Evolutionary conservation across 2,797 vertebrate species (phyloP), one percentile per base, ranked within the genome.

Genomic region (Garrulus glandarius): DNA sequence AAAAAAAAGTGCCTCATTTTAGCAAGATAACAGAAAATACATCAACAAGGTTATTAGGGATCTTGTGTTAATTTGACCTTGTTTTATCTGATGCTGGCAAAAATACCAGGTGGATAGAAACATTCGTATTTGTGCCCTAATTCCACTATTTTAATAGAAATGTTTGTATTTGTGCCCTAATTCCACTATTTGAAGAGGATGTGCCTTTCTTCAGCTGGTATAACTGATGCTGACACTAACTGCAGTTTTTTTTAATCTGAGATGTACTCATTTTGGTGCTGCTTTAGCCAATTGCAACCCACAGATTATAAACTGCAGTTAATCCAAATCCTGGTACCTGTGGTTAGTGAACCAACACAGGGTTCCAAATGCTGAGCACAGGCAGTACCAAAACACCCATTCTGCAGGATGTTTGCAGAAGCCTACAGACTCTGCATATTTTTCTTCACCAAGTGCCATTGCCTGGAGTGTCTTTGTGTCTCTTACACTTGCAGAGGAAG

Each of bases 371-470:
- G 0, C 60, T 60, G 64, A 37, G 36, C 1, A 4, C 61, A 52
- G 55, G 55, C 52, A 41, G 22, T 11, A 44, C 82, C 76, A 70
- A 36, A 72, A 74, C 14, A 21, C 30, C 47, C 2, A 0, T 57
- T 81, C 11, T 16, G 50, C 21, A 5, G 30, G 39, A 13, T 24
- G 26, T 49, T 26, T 90, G 82, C 72, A 92, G 72, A 39, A 88
- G 30, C 65, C 55, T 75, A 12, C 46, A 78, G 79, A n/a, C 72
- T 37, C 69, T 80, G 57, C 32, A 1, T 60, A 0, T 43, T 84
- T 82, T 76, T 55, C 37, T 94, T 96, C 92, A 95, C 89, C 70
- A 95, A 95, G 96, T 97, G 94, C 92, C 77, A 15, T 82, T 90
- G 57, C 65, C 78, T 64, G 46, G 79, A 85, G 82, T 70, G 79